Evolutionary conservation across 2,113 vertebrate genomes (phyloP).

Genomic region (Clarias gariepinus): DNA sequence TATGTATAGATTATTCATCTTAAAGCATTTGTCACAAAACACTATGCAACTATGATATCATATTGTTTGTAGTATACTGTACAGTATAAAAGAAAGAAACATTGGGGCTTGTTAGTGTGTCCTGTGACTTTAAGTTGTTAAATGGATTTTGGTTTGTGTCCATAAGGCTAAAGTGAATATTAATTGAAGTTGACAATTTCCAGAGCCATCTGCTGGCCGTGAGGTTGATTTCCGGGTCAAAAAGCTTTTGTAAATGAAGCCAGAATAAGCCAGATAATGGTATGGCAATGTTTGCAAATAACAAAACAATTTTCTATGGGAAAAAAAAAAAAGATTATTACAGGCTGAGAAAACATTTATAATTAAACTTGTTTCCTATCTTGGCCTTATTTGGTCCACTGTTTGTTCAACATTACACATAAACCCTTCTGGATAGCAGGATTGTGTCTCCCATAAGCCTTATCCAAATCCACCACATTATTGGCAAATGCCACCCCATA

Average conservation of each 20-base stretch:
- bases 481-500: constrained; percentile 32
- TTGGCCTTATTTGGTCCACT: not conserved
- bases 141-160: not conserved
- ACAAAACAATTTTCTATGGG: not conserved
- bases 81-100: not conserved
- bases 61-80: not conserved
- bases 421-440: not conserved
- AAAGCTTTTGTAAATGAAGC: not conserved
- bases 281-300: not conserved
- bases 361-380: not conserved
- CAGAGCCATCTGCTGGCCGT: not conserved
- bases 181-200: not conserved
- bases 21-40: not conserved
- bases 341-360: not conserved
- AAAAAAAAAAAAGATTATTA: not conserved
- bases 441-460: constrained; percentile 23
- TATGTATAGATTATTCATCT: not conserved
- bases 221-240: not conserved
- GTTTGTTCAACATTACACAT: constrained; percentile 9
- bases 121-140: not conserved
- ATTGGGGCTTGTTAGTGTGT: not conserved
- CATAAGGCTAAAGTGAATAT: not conserved
- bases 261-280: not conserved
- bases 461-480: constrained; percentile 32
- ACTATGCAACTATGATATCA: not conserved